phyloP scores from a whole-genome alignment of 2,113 vertebrate genomes.

The Anoura caudifer region DNA sequence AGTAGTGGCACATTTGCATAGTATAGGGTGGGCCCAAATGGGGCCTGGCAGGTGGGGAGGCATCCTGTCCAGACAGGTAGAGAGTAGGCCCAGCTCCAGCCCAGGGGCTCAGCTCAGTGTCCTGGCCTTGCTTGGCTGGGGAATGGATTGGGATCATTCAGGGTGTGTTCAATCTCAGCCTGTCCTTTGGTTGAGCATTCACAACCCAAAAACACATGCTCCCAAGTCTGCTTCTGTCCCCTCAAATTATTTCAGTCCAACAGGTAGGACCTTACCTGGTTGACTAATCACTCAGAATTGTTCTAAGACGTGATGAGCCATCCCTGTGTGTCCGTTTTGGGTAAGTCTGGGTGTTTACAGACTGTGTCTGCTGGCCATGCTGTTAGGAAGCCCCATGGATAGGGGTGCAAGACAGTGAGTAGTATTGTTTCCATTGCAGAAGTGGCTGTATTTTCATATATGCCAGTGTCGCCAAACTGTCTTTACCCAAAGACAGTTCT shows the following conservation, averaged over 20 bases:
- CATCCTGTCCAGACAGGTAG: background rate
- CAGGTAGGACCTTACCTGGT: background rate
- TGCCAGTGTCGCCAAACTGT: background rate
- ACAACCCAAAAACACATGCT: background rate
- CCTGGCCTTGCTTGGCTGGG: background rate
- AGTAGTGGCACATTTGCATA: background rate
- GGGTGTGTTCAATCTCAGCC: background rate
- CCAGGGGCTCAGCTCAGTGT: background rate
- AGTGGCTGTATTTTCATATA: background rate
- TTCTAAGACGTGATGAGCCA: slow-evolving; percentile 14
- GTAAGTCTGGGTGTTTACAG: slow-evolving; percentile 22
- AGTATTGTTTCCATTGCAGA: background rate
- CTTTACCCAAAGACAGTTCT: background rate
- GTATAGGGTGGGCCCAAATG: background rate
- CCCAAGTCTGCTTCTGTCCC: background rate
- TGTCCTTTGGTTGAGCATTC: background rate
- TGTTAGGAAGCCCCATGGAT: background rate
- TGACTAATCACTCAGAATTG: background rate
- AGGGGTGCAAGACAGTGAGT: background rate
- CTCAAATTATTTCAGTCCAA: background rate
- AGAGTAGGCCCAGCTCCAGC: background rate
- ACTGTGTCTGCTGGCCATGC: background rate
- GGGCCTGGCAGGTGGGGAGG: background rate
- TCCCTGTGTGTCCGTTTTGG: slow-evolving; percentile 34
- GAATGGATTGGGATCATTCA: no score